A percentile compares a stretch with the other conserved stretches of the same genome.
phyloP scores from a whole-genome alignment of 2,888 invertebrate species.

The Caenorhabditis sp. region DNA sequence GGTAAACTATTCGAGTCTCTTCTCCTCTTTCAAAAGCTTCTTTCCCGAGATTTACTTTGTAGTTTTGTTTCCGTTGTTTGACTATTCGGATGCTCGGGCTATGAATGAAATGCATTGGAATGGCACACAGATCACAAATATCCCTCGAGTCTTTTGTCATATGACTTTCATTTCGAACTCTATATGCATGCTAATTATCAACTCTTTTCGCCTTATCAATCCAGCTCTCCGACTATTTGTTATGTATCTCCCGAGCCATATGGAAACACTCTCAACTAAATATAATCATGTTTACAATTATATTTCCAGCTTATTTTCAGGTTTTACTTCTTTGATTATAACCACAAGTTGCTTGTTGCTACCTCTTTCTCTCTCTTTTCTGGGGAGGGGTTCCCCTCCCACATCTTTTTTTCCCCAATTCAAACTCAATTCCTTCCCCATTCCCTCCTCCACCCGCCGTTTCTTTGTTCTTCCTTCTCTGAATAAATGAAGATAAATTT shows the following conservation, averaged over 20 bases:
- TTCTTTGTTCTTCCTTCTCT: constrained; percentile 49
- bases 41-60: constrained; percentile 13
- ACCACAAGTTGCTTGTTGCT: too few relatives aligned
- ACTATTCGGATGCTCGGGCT: constrained; percentile 3
- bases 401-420: too few relatives aligned
- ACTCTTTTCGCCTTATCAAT: not conserved
- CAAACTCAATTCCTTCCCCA: not conserved
- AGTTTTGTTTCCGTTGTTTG: constrained; percentile 42
- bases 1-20: constrained; percentile 58
- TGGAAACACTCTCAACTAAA: too few relatives aligned
- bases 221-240: too few relatives aligned
- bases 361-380: too few relatives aligned
- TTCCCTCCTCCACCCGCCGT: not conserved
- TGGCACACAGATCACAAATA: not conserved
- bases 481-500: constrained; percentile 55
- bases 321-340: too few relatives aligned
- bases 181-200: not conserved
- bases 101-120: constrained; percentile 24
- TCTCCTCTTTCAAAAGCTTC: constrained; percentile 57
- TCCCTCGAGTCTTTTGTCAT: too few relatives aligned
- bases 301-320: too few relatives aligned
- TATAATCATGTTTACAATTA: too few relatives aligned
- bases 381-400: too few relatives aligned
- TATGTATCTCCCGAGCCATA: too few relatives aligned
- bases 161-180: too few relatives aligned